phyloP scores from a whole-genome alignment of 2,888 invertebrate species.

The Cistogaster globosa region DNA sequence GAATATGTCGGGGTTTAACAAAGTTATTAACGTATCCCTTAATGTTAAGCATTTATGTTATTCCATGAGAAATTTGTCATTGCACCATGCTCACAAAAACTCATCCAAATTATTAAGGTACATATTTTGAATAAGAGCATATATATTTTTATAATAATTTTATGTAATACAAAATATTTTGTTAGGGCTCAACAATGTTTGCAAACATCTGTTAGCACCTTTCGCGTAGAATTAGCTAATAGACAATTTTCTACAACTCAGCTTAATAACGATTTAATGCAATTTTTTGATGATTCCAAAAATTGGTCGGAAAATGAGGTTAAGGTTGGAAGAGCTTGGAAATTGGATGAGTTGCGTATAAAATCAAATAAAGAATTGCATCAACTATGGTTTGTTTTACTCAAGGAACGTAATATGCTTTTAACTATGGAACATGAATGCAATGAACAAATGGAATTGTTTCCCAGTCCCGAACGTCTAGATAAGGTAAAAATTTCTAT shows the following conservation, averaged over 20 bases:
- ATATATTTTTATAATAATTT: conserved; percentile 38
- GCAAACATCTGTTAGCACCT: background rate
- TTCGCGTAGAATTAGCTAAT: background rate
- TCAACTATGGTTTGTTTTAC: conserved; percentile 95
- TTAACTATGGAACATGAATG: conserved; percentile 96
- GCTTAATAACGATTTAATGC: conserved; percentile 85
- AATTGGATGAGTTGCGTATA: conserved; percentile 93
- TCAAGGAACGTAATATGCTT: conserved; percentile 99
- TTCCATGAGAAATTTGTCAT: conserved; percentile 59
- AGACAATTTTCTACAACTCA: conserved; percentile 60
- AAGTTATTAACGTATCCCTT: conserved; percentile 76
- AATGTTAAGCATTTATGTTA: conserved; percentile 71
- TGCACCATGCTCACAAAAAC: conserved; percentile 38
- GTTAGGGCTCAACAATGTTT: conserved; percentile 31
- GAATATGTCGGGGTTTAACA: conserved; percentile 69
- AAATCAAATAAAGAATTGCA: conserved; percentile 98
- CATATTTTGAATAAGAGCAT: background rate
- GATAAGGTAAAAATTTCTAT: conserved; percentile 98
- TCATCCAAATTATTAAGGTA: conserved; percentile 58
- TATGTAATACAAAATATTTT: conserved; percentile 68
- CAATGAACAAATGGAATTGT: conserved; percentile 86
- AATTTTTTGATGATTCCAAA: conserved; percentile 94
- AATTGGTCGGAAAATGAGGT: conserved; percentile 92
- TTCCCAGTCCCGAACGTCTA: conserved; percentile 96
- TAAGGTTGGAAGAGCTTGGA: conserved; percentile 94